Conservation (phyloP, 2,113 vertebrate genomes). For the Chaenocephalus aceratus region DNA sequence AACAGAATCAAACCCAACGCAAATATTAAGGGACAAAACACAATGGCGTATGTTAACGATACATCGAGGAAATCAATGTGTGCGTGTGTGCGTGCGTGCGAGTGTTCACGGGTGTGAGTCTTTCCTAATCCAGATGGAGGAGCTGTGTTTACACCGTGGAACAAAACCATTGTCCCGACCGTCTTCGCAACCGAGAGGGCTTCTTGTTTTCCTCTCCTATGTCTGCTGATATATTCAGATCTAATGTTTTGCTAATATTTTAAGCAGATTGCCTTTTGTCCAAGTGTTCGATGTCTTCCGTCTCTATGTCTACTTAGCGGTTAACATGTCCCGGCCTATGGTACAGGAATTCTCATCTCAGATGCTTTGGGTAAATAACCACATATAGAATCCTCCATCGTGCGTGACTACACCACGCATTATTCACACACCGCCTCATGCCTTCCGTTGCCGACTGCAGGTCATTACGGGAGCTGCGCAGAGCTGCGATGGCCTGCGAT, state of each 20-base stretch:
- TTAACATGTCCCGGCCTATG: too few relatives aligned
- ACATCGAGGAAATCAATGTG: neutral
- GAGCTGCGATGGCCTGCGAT: conserved; percentile 55
- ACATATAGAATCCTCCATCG: neutral
- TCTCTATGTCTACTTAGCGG: too few relatives aligned
- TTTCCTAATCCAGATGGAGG: conserved; percentile 75
- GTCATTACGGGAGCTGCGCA: conserved; percentile 47
- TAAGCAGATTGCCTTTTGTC: neutral
- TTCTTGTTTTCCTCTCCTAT: neutral
- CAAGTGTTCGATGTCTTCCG: too few relatives aligned
- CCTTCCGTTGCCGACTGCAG: conserved; percentile 21
- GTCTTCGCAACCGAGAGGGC: neutral
- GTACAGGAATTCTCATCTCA: too few relatives aligned
- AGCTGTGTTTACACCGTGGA: conserved; percentile 64
- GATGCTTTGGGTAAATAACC: neutral
- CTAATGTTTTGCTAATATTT: neutral
- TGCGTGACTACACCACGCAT: conserved; percentile 18
- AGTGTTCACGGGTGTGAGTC: conserved; percentile 48
- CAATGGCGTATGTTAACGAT: neutral
- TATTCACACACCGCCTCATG: conserved; percentile 26
- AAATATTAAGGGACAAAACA: neutral
- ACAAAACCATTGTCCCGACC: conserved; percentile 25
- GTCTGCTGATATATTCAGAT: too few relatives aligned
- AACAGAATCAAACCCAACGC: neutral
- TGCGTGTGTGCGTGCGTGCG: neutral